These are phyloP conservation scores for Microtus richardsoni DNA, from an alignment of 2,113 vertebrate genomes.

Conservation along the genomic window DNA sequence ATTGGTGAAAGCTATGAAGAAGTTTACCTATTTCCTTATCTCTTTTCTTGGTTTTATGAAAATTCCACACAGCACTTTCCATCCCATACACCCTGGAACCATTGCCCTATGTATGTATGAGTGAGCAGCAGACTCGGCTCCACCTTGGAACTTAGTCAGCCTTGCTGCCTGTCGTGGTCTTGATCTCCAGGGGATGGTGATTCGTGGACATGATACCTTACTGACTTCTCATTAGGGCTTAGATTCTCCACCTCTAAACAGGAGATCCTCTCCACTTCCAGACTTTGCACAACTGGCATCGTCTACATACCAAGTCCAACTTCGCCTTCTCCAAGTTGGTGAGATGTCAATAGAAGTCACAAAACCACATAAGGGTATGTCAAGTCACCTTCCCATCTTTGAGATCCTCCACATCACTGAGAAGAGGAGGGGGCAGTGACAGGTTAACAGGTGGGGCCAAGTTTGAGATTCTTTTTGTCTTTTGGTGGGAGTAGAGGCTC, in stretches of 20 bases:
- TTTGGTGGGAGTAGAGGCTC: not conserved
- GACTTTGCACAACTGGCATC: not conserved
- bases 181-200: not conserved
- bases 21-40: not conserved
- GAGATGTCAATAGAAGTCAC: not conserved
- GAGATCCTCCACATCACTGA: not conserved
- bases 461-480: not conserved
- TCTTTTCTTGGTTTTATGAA: slow-evolving; percentile 40
- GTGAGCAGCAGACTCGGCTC: not conserved
- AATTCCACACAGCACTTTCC: slow-evolving; percentile 8
- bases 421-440: not conserved
- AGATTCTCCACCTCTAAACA: not conserved
- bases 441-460: not conserved
- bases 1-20: not conserved
- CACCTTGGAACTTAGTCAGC: not conserved
- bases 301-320: not conserved
- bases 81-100: not conserved
- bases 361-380: not conserved
- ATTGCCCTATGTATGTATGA: not conserved
- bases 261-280: not conserved
- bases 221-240: not conserved
- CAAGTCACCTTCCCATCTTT: not conserved
- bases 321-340: not conserved
- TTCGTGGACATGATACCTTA: not conserved
- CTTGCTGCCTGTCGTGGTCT: not conserved